A percentile compares a stretch with the other conserved stretches of the same genome.
These are phyloP conservation scores for Petaurus breviceps DNA, from an alignment of 2,113 vertebrate species.

Conservation along the genomic window DNA sequence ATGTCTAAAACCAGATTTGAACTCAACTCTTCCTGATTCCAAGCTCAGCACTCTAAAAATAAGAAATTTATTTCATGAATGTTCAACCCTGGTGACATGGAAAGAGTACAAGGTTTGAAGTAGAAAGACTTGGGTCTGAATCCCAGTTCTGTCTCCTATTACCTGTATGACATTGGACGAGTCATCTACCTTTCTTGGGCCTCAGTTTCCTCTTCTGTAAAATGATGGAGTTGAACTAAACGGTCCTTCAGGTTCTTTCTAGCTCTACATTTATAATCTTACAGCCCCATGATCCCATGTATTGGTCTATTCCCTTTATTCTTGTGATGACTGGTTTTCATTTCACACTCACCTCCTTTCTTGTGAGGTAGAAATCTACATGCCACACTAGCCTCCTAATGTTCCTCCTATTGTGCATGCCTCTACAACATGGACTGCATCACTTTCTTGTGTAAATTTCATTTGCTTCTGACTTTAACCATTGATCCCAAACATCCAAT, in stretches of 20 bases:
- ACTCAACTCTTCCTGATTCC: not conserved
- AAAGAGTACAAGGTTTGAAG: not conserved
- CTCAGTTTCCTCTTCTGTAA: not conserved
- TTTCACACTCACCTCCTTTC: rapidly evolving
- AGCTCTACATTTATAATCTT: not conserved
- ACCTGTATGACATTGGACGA: not conserved
- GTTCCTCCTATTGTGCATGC: not conserved
- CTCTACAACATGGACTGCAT: not conserved
- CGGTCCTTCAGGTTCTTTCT: not conserved
- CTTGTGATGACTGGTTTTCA: not conserved
- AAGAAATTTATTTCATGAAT: not conserved
- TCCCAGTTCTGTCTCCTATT: not conserved
- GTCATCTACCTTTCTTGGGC: not conserved
- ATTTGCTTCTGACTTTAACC: not conserved
- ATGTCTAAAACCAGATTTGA: not conserved
- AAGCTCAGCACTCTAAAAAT: not conserved
- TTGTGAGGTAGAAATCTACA: rapidly evolving
- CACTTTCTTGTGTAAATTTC: not conserved
- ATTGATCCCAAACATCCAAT: not conserved
- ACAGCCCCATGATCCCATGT: not conserved
- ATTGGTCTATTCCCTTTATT: not conserved
- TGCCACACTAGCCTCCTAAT: not conserved
- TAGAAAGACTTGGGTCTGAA: not conserved
- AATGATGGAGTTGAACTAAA: not conserved
- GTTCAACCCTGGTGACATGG: not conserved